Percentiles rank a stretch among this genome's conserved stretches.
Evolutionary conservation across 2,113 vertebrate genomes (phyloP).

Genomic region (Dermatemys mawii): DNA sequence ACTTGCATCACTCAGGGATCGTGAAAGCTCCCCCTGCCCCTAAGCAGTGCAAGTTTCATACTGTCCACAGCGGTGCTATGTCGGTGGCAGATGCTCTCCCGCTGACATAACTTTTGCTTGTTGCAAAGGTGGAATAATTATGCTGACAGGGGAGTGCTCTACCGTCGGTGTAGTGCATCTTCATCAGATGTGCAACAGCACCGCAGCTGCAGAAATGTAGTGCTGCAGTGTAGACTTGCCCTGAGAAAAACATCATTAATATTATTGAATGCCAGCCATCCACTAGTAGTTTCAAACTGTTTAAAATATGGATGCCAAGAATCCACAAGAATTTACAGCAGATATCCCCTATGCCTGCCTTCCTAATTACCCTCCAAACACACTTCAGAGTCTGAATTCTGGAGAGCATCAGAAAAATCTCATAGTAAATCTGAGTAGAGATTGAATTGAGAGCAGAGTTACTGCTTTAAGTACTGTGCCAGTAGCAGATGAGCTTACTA

Average conservation of each 20-base stretch:
- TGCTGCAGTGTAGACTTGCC: too few relatives aligned
- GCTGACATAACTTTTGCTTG: too few relatives aligned
- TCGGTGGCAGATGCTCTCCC: too few relatives aligned
- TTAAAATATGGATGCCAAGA: not conserved
- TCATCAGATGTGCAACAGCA: too few relatives aligned
- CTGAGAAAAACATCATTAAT: not conserved
- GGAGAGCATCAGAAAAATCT: slow-evolving; percentile 12
- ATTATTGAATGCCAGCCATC: not conserved
- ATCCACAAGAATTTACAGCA: slow-evolving; percentile 12
- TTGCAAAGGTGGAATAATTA: too few relatives aligned
- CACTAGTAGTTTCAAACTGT: slow-evolving; percentile 21
- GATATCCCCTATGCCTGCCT: slow-evolving; percentile 3
- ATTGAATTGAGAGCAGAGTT: slow-evolving; percentile 13
- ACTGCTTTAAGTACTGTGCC: not conserved
- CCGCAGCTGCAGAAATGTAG: too few relatives aligned
- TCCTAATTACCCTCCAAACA: not conserved
- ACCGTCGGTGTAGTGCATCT: too few relatives aligned
- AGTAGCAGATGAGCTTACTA: slow-evolving; percentile 34
- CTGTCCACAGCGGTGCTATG: too few relatives aligned
- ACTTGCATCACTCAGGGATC: too few relatives aligned
- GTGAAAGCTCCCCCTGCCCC: too few relatives aligned
- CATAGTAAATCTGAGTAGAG: slow-evolving; percentile 29
- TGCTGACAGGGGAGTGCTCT: too few relatives aligned
- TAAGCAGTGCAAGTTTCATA: too few relatives aligned
- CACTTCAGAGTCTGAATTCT: slow-evolving; percentile 15